Base-by-base conservation (phyloP, 2,888 invertebrate species). In the Ophion obscuratus region DNA sequence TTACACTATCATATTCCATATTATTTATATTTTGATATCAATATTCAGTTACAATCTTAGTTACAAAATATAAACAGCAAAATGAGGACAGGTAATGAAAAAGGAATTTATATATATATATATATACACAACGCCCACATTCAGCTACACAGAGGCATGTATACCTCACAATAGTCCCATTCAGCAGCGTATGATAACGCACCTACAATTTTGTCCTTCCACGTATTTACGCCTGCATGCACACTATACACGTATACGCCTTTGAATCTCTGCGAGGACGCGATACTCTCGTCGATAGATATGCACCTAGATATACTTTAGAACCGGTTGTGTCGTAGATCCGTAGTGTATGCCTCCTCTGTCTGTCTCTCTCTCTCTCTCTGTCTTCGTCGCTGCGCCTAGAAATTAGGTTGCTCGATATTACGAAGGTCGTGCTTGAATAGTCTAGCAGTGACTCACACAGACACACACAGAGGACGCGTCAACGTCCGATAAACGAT, bases 351-450 rank as follows among this genome's bases (percentile, higher is more conserved):
- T 74, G 27, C 66, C 57, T 57, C 20, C 57, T 59, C 20, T 61
- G 24, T 31, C 20, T 62, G 67, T 81, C 61, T 66, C 67, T 62
- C 71, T 70, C 7, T 40, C 71, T 40, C 44, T 62, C 67, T 36
- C 24, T 59, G 57, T 71, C 64, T 67, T 47, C 53, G 47, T 36
- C 59, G 47, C 40, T 47, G 57, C 44, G 24, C 24, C 76, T 77
- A 83, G 78, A 84, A 82, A 80, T 86, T 83, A 78, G 84, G 81
- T 87, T 78, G 81, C 24, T 81, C 64, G 64, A 82, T 78, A 76
- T 86, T 74, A 86, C 53, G 53, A 53, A 84, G 87, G 86, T 80
- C 82, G 67, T 64, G 53, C 61, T 24, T 74, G 24, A 36, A 61
- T 53, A 53, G 53, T 53, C 53, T 53, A 53, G 53, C 53, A 53